Percentiles rank a stretch among this genome's conserved stretches.
phyloP scores from a whole-genome alignment of 1,140 invertebrate genomes.

The Neodiprion pinetum region DNA sequence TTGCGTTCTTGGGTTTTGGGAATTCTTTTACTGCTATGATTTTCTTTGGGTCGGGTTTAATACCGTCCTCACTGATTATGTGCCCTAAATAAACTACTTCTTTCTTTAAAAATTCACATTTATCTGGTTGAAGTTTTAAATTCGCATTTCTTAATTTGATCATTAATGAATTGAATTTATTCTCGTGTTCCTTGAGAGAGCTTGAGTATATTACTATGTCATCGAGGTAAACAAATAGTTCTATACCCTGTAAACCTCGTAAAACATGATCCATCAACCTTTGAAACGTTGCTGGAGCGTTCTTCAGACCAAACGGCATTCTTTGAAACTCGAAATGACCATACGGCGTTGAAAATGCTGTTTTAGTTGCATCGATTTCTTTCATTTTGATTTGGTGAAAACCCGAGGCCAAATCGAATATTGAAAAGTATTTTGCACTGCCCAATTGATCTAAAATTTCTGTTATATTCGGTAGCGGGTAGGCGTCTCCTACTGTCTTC shows the following conservation, averaged over 20 bases:
- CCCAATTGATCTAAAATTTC: slow-evolving; percentile 14
- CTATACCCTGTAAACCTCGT: slow-evolving; percentile 27
- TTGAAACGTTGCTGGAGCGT: slow-evolving; percentile 42
- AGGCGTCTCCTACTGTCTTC: slow-evolving; percentile 55
- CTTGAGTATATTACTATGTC: slow-evolving; percentile 49
- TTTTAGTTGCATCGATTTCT: slow-evolving; percentile 44
- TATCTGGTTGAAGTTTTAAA: slow-evolving; percentile 55
- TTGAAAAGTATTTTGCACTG: slow-evolving; percentile 42
- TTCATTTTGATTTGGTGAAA: slow-evolving; percentile 56
- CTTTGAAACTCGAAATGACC: not conserved
- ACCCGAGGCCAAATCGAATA: slow-evolving; percentile 39
- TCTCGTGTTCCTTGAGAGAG: slow-evolving; percentile 51
- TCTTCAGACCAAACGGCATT: slow-evolving; percentile 46
- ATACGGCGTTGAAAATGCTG: slow-evolving; percentile 44
- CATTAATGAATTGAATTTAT: slow-evolving; percentile 45
- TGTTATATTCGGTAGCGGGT: slow-evolving; percentile 49
- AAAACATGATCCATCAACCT: slow-evolving; percentile 37
- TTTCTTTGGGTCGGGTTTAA: slow-evolving; percentile 39
- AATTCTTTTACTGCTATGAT: slow-evolving; percentile 43
- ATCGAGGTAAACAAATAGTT: slow-evolving; percentile 50
- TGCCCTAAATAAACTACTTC: slow-evolving; percentile 60
- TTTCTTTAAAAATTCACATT: slow-evolving; percentile 57
- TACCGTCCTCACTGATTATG: slow-evolving; percentile 49
- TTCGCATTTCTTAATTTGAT: slow-evolving; percentile 40
- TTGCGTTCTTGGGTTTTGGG: slow-evolving; percentile 46